These are phyloP conservation scores for Oryctes rhinoceros DNA, from an alignment of 1,140 invertebrate species.

Conservation along the genomic window DNA sequence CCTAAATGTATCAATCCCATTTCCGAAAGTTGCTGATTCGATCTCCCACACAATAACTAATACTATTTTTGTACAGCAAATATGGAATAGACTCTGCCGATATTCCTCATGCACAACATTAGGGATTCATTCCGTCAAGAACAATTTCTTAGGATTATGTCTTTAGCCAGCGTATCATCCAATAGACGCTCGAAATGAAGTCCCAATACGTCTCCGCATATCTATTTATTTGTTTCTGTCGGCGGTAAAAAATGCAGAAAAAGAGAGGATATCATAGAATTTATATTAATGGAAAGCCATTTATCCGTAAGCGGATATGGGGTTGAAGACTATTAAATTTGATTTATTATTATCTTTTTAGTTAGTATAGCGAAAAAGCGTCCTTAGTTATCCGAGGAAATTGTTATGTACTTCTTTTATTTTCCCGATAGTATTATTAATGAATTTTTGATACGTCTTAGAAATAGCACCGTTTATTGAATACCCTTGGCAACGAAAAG, in stretches of 20 bases:
- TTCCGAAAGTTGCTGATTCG: too few relatives aligned
- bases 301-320: slow-evolving; percentile 24
- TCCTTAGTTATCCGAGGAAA: neutral
- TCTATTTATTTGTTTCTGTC: slow-evolving; percentile 37
- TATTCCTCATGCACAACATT: neutral
- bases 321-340: slow-evolving; percentile 29
- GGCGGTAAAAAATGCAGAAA: slow-evolving; percentile 15
- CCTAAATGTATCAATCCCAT: too few relatives aligned
- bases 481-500: too few relatives aligned
- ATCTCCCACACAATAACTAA: too few relatives aligned
- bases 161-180: neutral
- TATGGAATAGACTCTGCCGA: too few relatives aligned
- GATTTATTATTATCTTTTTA: slow-evolving; percentile 37
- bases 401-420: slow-evolving; percentile 8
- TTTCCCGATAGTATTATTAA: too few relatives aligned
- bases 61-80: too few relatives aligned
- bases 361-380: slow-evolving; percentile 5
- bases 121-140: neutral
- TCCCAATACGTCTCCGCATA: slow-evolving; percentile 14
- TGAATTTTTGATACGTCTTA: too few relatives aligned
- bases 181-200: neutral
- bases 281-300: slow-evolving; percentile 36
- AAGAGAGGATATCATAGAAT: slow-evolving; percentile 32
- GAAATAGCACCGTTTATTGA: too few relatives aligned
- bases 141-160: slow-evolving; percentile 14